Evolutionary conservation across 2,797 vertebrate genomes (phyloP).

Genomic region (Pseudochromis fuscus): DNA sequence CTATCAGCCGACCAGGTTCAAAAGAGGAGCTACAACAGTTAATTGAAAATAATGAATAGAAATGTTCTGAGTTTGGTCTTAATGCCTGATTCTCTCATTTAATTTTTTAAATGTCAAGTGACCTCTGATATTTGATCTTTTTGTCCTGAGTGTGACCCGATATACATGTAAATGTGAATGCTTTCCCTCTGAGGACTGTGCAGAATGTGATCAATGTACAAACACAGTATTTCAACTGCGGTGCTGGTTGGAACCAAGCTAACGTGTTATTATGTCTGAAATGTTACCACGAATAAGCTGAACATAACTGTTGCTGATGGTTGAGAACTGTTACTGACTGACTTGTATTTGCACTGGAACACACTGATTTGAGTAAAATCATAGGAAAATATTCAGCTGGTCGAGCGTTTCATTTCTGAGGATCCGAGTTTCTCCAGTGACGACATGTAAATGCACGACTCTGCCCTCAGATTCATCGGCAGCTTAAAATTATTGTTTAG

Average conservation of each 20-base stretch:
- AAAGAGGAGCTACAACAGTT: background rate
- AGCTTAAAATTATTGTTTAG: too few species aligned
- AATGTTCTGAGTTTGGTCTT: slow-evolving; percentile 18
- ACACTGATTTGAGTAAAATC: slow-evolving; percentile 94
- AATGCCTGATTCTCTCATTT: slow-evolving; percentile 36
- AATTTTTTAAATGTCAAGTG: slow-evolving; percentile 47
- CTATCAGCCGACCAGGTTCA: background rate
- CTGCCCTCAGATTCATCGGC: too few species aligned
- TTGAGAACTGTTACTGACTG: slow-evolving; percentile 86
- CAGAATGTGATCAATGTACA: slow-evolving; percentile 60
- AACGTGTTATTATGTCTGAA: slow-evolving; percentile 47
- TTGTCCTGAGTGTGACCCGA: slow-evolving; percentile 35
- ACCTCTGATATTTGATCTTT: slow-evolving; percentile 46
- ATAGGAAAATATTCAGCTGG: slow-evolving; percentile 54
- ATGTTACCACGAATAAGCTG: slow-evolving; percentile 77
- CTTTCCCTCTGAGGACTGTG: slow-evolving; percentile 43
- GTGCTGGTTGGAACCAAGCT: slow-evolving; percentile 39
- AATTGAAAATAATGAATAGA: slow-evolving; percentile 24
- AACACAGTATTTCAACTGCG: slow-evolving; percentile 44
- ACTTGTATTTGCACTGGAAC: slow-evolving; percentile 92
- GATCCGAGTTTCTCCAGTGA: background rate
- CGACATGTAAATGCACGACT: too few species aligned
- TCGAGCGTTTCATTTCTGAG: slow-evolving; percentile 4
- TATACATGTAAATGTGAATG: slow-evolving; percentile 61
- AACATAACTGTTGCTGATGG: slow-evolving; percentile 57